Evolutionary conservation across 1,140 invertebrate species (phyloP).

Genomic region (Apis dorsata): DNA sequence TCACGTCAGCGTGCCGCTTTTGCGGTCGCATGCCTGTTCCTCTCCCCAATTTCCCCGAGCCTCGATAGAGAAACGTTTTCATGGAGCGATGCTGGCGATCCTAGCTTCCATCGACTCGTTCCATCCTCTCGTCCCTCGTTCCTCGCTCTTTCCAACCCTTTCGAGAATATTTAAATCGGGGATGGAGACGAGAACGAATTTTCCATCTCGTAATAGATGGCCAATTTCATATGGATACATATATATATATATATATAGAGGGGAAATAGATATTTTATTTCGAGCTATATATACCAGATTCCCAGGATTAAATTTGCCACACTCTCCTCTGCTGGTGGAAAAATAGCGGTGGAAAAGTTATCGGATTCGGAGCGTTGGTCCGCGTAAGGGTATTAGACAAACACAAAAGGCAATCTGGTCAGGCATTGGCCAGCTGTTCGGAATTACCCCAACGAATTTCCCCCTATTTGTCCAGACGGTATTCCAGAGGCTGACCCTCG

Average conservation of each 20-base stretch:
- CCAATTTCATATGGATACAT: no score
- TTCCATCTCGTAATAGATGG: no score
- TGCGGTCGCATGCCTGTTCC: not conserved
- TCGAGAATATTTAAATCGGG: no score
- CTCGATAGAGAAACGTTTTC: constrained; percentile 1
- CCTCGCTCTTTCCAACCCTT: no score
- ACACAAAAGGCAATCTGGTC: constrained; percentile 3
- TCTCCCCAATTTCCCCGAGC: not conserved
- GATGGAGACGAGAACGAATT: no score
- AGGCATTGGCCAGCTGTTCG: not conserved
- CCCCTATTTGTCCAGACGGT: constrained; percentile 27
- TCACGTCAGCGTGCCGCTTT: constrained; percentile 8
- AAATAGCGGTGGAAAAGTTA: not conserved
- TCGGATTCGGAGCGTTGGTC: not conserved
- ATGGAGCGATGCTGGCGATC: not conserved
- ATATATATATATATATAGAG: no score
- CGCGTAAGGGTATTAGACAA: not conserved
- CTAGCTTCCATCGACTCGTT: no score
- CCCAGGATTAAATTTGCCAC: no score
- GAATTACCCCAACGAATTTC: not conserved
- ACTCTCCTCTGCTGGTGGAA: no score
- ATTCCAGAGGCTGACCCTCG: constrained; percentile 9
- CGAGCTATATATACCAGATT: no score
- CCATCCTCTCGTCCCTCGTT: no score
- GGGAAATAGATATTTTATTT: no score